These are phyloP conservation scores for Myrmophylax atrothorax DNA, from an alignment of 2,113 vertebrate species.

Conservation along the genomic window DNA sequence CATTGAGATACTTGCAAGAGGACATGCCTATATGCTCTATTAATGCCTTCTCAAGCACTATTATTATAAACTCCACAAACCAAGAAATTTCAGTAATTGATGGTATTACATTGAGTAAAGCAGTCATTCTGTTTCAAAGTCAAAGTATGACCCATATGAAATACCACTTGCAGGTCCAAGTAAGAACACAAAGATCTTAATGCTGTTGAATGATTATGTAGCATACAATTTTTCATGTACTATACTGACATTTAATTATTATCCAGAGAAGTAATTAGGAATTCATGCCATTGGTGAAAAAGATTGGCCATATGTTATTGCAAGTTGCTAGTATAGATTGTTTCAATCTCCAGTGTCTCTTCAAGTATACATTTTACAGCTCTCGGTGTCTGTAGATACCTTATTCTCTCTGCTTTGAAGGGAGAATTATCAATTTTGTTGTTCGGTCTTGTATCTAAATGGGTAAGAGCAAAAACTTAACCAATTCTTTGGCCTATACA, in stretches of 20 bases:
- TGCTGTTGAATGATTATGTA: background rate
- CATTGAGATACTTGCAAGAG: background rate
- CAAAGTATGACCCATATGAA: background rate
- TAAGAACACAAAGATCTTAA: background rate
- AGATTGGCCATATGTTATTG: background rate
- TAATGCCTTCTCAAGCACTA: background rate
- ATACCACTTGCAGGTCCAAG: background rate
- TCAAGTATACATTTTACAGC: background rate
- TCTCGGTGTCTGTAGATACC: rapidly evolving
- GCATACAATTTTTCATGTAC: background rate
- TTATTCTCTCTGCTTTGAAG: background rate
- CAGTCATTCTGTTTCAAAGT: background rate
- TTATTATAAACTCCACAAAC: background rate
- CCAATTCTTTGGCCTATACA: background rate
- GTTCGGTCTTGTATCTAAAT: background rate
- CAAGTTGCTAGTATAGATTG: background rate
- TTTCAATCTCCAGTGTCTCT: background rate
- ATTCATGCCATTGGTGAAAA: background rate
- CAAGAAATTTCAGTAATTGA: background rate
- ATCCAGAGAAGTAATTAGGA: background rate
- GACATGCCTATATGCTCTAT: background rate
- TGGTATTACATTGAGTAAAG: background rate
- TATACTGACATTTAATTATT: background rate
- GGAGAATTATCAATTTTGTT: background rate
- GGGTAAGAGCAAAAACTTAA: background rate